These are phyloP conservation scores for Spilogale gracilis DNA, from an alignment of 2,113 vertebrate genomes.

Conservation along the genomic window DNA sequence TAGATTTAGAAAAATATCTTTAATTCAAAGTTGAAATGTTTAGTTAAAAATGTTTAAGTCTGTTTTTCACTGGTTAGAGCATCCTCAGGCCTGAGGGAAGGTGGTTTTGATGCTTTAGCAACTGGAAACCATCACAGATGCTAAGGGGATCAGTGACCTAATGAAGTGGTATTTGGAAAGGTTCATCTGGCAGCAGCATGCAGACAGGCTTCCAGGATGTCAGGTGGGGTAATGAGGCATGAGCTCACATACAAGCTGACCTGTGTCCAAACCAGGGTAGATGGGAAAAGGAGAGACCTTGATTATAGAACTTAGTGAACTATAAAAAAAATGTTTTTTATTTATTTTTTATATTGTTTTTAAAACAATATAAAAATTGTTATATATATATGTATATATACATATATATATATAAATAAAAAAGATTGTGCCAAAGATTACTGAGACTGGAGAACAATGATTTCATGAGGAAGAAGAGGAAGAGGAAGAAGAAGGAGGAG, in stretches of 20 bases:
- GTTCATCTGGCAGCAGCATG: background rate
- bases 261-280: background rate
- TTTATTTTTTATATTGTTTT: too few relatives aligned
- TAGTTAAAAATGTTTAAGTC: background rate
- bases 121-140: background rate
- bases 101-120: background rate
- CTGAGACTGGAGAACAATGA: background rate
- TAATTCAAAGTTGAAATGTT: background rate
- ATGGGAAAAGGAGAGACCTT: background rate
- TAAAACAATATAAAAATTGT: too few relatives aligned
- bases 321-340: too few relatives aligned
- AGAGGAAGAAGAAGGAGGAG: too few relatives aligned
- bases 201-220: background rate
- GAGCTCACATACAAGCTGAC: background rate
- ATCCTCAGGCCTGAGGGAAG: background rate
- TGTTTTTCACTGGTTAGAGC: background rate
- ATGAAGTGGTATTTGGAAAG: background rate
- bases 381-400: too few relatives aligned
- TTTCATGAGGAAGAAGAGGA: too few relatives aligned
- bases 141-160: background rate
- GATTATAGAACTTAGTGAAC: background rate
- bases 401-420: background rate
- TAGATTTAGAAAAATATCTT: background rate
- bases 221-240: background rate
- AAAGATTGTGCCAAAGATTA: background rate